Conservation (phyloP, 2,888 invertebrate genomes). For the Polydrusus cervinus region DNA sequence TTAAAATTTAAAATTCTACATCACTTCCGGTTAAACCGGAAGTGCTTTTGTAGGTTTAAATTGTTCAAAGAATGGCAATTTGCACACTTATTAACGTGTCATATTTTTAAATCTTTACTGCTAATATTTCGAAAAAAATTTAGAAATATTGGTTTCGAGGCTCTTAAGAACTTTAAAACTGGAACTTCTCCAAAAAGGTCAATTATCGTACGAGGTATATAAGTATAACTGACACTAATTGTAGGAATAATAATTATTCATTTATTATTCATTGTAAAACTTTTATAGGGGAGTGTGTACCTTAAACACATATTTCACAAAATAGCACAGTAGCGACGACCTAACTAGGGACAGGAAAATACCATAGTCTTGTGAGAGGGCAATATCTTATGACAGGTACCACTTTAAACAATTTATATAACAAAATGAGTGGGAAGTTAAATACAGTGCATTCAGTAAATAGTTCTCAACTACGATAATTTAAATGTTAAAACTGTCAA, state of each 20-base stretch:
- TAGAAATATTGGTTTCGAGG: no score
- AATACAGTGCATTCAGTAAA: constrained; percentile 28
- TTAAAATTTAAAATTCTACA: no score
- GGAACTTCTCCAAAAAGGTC: no score
- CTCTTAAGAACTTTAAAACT: no score
- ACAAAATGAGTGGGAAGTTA: constrained; percentile 40
- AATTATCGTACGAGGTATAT: no score
- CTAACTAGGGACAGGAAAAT: constrained; percentile 11
- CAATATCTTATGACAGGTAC: constrained; percentile 40
- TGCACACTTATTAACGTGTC: no score
- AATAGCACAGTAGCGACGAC: constrained; percentile 11
- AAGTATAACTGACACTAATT: no score
- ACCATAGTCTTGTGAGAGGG: constrained; percentile 30
- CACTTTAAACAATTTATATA: constrained; percentile 36
- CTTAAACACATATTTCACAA: background rate
- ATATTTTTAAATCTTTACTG: no score
- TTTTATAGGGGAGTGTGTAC: background rate
- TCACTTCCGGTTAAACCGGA: no score
- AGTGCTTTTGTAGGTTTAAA: no score
- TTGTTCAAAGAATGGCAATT: no score
- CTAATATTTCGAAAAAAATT: no score
- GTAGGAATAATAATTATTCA: background rate
- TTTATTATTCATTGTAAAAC: constrained; percentile 2
- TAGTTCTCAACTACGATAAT: constrained; percentile 38
- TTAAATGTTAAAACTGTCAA: constrained; percentile 38